Percentiles rank a stretch among this genome's conserved stretches.
Evolutionary conservation across 2,113 vertebrate genomes (phyloP).

Genomic region (Cynopterus brachyotis): DNA sequence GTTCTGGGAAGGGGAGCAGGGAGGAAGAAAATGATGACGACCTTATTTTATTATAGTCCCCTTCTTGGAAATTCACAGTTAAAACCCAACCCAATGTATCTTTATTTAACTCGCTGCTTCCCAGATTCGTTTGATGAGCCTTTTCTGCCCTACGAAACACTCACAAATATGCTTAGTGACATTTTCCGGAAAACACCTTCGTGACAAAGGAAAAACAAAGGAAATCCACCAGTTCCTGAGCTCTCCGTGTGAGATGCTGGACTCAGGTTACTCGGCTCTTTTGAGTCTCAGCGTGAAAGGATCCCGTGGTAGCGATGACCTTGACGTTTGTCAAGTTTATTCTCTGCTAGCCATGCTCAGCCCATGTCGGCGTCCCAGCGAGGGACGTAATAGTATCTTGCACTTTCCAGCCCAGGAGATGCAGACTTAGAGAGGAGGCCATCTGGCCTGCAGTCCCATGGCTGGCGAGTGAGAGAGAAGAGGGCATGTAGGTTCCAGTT

Average conservation of each 20-base stretch:
- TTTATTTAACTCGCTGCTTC: neutral
- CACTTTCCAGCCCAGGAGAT: neutral
- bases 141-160: neutral
- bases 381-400: rapidly evolving
- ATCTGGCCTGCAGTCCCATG: no score
- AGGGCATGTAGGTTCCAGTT: neutral
- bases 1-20: neutral
- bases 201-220: neutral
- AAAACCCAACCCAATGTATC: neutral
- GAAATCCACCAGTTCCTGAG: neutral
- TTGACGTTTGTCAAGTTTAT: neutral
- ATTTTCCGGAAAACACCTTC: neutral
- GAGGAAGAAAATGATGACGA: neutral
- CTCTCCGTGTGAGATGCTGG: neutral
- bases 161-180: neutral
- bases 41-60: neutral
- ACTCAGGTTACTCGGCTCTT: neutral
- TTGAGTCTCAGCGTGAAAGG: neutral
- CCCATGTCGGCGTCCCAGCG: rapidly evolving
- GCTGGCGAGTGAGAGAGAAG: neutral
- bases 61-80: neutral
- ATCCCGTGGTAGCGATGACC: no score
- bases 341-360: rapidly evolving
- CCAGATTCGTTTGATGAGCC: neutral
- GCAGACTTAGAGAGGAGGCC: neutral